Percentiles rank a stretch among this genome's conserved stretches.
phyloP scores from a whole-genome alignment of 2,888 invertebrate species.

The Catocala nupta region DNA sequence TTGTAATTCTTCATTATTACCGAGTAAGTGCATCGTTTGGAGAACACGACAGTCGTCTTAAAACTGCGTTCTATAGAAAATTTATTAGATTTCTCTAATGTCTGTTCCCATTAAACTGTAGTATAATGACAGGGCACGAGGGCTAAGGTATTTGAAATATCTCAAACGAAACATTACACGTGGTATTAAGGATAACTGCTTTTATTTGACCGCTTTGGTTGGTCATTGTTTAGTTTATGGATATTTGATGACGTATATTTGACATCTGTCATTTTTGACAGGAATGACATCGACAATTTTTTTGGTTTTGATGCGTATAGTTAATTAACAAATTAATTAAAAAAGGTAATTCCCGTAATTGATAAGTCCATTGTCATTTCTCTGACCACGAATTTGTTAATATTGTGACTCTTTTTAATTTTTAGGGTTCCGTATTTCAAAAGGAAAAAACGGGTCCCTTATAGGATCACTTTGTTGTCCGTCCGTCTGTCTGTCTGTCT shows the following conservation, averaged over 20 bases:
- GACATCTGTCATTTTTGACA: neutral
- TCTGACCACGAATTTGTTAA: too few species aligned
- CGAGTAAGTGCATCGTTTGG: conserved; percentile 29
- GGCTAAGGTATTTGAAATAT: conserved; percentile 3
- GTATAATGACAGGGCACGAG: conserved; percentile 18
- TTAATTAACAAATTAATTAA: too few species aligned
- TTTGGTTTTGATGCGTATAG: too few species aligned
- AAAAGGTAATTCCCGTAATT: too few species aligned
- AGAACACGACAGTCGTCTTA: neutral
- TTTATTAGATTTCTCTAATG: conserved; percentile 45
- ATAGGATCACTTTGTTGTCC: too few species aligned
- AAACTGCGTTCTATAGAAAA: conserved; percentile 17
- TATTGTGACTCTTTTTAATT: too few species aligned
- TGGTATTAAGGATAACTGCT: neutral
- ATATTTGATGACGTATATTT: neutral
- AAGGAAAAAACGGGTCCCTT: too few species aligned
- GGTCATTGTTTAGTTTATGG: neutral
- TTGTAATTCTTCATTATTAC: conserved; percentile 1
- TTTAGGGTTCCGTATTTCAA: too few species aligned
- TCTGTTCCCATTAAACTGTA: conserved; percentile 26
- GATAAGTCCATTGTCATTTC: too few species aligned
- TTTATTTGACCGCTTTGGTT: too few species aligned
- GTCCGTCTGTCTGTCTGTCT: too few species aligned
- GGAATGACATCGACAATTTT: neutral
- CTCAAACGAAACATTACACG: neutral